These are phyloP conservation scores for Apodemus sylvaticus DNA, from an alignment of 2,113 vertebrate genomes.

Conservation along the genomic window DNA sequence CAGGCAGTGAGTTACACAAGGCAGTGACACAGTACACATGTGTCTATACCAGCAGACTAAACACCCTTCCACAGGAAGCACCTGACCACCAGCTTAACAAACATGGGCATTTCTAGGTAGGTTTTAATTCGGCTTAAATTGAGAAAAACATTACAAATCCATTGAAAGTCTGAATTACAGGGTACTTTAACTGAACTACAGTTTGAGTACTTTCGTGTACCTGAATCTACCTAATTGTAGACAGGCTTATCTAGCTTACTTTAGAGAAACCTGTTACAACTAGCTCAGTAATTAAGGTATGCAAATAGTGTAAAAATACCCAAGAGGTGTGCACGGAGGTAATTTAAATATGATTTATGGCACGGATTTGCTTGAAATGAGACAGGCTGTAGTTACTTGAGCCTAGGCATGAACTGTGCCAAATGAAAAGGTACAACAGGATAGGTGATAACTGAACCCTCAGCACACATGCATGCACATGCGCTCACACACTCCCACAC, in stretches of 20 bases:
- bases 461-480: neutral
- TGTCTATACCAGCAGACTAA: neutral
- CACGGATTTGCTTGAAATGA: slow-evolving; percentile 34
- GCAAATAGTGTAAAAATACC: slow-evolving; percentile 23
- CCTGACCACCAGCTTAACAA: neutral
- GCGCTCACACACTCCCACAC: neutral
- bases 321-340: neutral
- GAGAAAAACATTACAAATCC: neutral
- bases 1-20: neutral
- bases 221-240: neutral
- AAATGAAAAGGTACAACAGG: slow-evolving; percentile 15
- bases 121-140: slow-evolving; percentile 47
- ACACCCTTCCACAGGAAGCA: neutral
- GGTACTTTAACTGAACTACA: slow-evolving; percentile 25
- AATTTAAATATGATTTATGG: slow-evolving; percentile 34
- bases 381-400: neutral
- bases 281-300: slow-evolving; percentile 12
- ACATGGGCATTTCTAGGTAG: neutral
- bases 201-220: neutral
- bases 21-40: neutral
- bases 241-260: neutral
- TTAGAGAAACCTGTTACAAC: slow-evolving; percentile 45
- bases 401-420: neutral
- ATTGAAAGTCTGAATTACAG: slow-evolving; percentile 46
- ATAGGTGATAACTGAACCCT: neutral